Evolutionary conservation across 2,113 vertebrate species (phyloP).

Genomic region (Indicator maculatus): DNA sequence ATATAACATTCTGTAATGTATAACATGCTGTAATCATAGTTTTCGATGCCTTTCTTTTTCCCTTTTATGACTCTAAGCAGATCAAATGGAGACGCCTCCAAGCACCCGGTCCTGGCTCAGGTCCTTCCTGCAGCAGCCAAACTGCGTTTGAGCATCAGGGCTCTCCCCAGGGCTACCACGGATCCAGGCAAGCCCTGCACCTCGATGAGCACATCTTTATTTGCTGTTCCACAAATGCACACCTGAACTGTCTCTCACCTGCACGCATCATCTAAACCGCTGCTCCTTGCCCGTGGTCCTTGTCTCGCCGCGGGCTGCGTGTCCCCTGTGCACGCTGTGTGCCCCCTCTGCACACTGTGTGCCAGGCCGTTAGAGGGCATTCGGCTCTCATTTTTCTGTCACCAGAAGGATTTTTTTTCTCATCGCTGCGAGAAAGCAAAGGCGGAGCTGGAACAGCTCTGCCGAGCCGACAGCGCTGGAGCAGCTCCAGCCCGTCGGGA

Average conservation of each 20-base stretch:
- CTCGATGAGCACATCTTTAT: not conserved
- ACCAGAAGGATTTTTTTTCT: not conserved
- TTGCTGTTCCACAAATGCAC: not conserved
- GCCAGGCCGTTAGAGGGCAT: slow-evolving; percentile 59
- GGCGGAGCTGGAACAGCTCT: not conserved
- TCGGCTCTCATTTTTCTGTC: not conserved
- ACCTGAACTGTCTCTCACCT: not conserved
- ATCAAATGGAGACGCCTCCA: not conserved
- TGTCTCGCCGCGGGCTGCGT: fast-evolving
- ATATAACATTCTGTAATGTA: not conserved
- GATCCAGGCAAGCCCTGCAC: not conserved
- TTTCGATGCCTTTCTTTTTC: not conserved
- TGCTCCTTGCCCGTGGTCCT: not conserved
- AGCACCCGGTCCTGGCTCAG: not conserved
- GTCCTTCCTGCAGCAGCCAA: not conserved
- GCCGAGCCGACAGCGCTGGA: not conserved
- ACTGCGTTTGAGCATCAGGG: not conserved
- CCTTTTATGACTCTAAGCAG: not conserved
- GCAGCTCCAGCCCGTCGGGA: not conserved
- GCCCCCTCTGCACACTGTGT: not conserved
- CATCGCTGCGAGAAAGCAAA: not conserved
- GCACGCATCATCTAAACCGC: not conserved
- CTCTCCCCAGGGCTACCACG: not conserved
- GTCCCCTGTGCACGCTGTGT: not conserved
- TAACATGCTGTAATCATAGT: not conserved